Base-by-base conservation (phyloP, 2,113 vertebrate genomes). In the Maccullochella peelii region DNA sequence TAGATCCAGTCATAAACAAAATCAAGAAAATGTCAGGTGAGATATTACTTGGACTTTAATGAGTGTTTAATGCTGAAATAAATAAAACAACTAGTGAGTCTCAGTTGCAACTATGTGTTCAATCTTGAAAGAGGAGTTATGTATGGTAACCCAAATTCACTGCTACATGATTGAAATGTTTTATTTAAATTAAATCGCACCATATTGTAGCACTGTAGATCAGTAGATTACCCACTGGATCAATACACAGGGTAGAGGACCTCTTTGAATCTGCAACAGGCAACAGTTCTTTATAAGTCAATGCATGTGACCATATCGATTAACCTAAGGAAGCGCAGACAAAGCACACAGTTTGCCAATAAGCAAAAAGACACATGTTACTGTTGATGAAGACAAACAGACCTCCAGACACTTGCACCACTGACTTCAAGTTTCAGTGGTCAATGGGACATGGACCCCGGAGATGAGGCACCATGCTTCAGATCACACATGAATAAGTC, bases 361-460 rank as follows among this genome's bases (percentile, higher is more conserved):
- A 65, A 84, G 61, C 52, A 33, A 36, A 73, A 36, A 76, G 82
- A 80, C 70, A 85, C 38, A 25, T 38, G 68, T 78, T 81, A 25
- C 67, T 25, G 25, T 44, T 78, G 80, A 90, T 86, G 66, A 89
- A 93, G 90, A 88, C 88, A 76, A 82, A 88, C 75, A 90, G 68
- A 83, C 82, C 78, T 50, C 49, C 40, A 40, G 81, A 77, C 69
- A 80, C 71, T 83, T 66, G 65, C 73, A 65, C 59, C n/a, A 67
- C 38, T 57, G 76, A 77, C 79, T 89, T 75, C 30, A 62, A 38
- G 49, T 30, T 66, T 65, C n/a, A 6, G 38, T 75, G 52, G 79
- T 90, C 82, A 84, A 72, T 86, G 71, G 61, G 40, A 86, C 73
- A 77, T 78, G 40, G 82, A 90, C 86, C 63, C 44, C 59, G 63